A percentile compares a stretch with the other conserved stretches of the same genome.
Evolutionary conservation across 2,888 invertebrate genomes (phyloP).

Genomic region (Lottia gigantea): DNA sequence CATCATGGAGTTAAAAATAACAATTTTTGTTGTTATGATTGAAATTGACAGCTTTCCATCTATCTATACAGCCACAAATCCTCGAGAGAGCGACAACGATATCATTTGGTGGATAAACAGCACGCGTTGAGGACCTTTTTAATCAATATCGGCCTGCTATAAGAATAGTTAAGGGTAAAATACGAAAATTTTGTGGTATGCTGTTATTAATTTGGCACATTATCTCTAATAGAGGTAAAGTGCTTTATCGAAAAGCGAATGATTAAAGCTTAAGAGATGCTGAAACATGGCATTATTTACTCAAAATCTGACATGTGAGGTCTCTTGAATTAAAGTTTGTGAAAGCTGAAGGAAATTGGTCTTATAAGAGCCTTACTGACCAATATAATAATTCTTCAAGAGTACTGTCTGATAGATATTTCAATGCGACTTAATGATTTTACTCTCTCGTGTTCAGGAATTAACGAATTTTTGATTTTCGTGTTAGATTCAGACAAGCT

Average conservation of each 20-base stretch:
- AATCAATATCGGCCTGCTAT: neutral
- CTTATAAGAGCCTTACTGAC: conserved; percentile 5
- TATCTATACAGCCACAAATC: conserved; percentile 2
- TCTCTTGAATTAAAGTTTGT: neutral
- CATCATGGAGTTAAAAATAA: conserved; percentile 6
- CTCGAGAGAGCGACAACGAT: neutral
- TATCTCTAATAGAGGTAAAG: conserved; percentile 2
- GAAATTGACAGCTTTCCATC: conserved; percentile 11
- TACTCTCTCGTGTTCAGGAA: too few species aligned
- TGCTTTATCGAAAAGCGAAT: neutral
- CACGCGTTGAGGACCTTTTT: neutral
- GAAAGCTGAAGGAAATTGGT: neutral
- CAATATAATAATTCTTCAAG: conserved; percentile 6
- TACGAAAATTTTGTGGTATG: neutral
- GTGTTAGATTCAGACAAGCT: too few species aligned
- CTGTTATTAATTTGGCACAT: conserved; percentile 10
- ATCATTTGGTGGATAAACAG: neutral
- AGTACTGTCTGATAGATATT: neutral
- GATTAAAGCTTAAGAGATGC: neutral
- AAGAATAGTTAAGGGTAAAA: neutral
- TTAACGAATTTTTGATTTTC: too few species aligned
- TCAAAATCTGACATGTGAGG: neutral
- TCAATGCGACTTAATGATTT: too few species aligned
- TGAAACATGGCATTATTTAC: conserved; percentile 4
- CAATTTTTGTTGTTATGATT: conserved; percentile 8